phyloP scores from a whole-genome alignment of 1,140 invertebrate genomes.

The Oreohelix idahoensis region DNA sequence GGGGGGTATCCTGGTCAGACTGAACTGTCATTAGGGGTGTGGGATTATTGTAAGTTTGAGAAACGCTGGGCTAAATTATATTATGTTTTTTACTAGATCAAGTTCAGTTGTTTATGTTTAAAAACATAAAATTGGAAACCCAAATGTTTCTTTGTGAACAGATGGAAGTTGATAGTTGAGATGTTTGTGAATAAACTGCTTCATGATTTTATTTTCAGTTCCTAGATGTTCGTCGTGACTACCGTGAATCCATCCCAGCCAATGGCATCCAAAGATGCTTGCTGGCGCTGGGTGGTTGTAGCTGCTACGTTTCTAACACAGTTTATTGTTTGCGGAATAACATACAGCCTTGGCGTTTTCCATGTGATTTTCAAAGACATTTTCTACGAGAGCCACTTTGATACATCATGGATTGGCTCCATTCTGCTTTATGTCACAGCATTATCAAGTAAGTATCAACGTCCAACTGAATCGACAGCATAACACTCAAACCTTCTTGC shows the following conservation, averaged over 20 bases:
- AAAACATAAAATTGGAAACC: no score
- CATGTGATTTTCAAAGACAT: slow-evolving; percentile 89
- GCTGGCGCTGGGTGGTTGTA: slow-evolving; percentile 81
- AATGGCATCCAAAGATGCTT: slow-evolving; percentile 66
- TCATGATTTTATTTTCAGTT: slow-evolving; percentile 35
- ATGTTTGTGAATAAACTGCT: no score
- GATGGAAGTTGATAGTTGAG: no score
- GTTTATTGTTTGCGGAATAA: slow-evolving; percentile 89
- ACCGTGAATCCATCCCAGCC: slow-evolving; percentile 42
- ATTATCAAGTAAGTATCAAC: slow-evolving; percentile 85
- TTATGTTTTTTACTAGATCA: no score
- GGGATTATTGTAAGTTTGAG: no score
- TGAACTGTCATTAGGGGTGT: no score
- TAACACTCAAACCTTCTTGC: no score
- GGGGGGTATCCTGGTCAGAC: no score
- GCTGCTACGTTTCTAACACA: slow-evolving; percentile 92
- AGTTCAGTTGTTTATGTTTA: no score
- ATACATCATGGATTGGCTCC: slow-evolving; percentile 92
- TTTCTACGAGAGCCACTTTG: slow-evolving; percentile 86
- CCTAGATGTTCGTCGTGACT: slow-evolving; percentile 66
- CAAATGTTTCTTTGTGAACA: no score
- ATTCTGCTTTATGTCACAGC: slow-evolving; percentile 87
- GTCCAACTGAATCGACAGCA: no score
- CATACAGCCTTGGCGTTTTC: slow-evolving; percentile 93
- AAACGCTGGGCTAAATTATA: no score